Conservation (phyloP, 2,888 invertebrate species). For the Leptopilina drosophilae region DNA sequence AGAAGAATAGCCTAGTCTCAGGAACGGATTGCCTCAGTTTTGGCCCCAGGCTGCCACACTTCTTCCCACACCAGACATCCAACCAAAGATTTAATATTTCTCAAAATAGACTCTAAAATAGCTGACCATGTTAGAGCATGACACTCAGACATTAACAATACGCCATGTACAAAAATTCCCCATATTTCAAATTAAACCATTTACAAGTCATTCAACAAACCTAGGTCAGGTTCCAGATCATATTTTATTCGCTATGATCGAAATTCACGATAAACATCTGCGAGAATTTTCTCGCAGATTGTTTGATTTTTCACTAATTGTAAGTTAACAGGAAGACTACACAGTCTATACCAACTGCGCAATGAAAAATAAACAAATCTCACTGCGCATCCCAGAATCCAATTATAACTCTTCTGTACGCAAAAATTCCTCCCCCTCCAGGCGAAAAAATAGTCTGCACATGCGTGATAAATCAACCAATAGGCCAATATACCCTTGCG, state of each 20-base stretch:
- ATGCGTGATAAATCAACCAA: too few species aligned
- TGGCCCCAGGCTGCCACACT: slow-evolving; percentile 38
- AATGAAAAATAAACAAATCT: too few species aligned
- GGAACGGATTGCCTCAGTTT: slow-evolving; percentile 19
- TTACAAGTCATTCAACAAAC: background rate
- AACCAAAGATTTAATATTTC: background rate
- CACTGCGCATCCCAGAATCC: background rate
- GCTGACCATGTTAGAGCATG: too few species aligned
- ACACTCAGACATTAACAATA: too few species aligned
- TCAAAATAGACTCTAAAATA: too few species aligned
- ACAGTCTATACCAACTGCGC: background rate
- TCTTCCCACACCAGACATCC: background rate
- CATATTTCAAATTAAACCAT: background rate
- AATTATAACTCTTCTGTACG: background rate
- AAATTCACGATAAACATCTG: too few species aligned
- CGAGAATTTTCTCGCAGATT: too few species aligned
- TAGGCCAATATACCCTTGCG: too few species aligned
- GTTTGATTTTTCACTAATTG: too few species aligned
- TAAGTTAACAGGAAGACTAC: too few species aligned
- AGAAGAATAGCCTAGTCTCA: slow-evolving; percentile 40
- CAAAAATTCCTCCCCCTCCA: background rate
- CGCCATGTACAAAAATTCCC: background rate
- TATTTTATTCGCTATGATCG: background rate
- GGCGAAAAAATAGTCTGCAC: background rate
- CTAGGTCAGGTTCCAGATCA: background rate